These are phyloP conservation scores for Nilaparvata lugens DNA, from an alignment of 1,140 invertebrate genomes.

Conservation along the genomic window DNA sequence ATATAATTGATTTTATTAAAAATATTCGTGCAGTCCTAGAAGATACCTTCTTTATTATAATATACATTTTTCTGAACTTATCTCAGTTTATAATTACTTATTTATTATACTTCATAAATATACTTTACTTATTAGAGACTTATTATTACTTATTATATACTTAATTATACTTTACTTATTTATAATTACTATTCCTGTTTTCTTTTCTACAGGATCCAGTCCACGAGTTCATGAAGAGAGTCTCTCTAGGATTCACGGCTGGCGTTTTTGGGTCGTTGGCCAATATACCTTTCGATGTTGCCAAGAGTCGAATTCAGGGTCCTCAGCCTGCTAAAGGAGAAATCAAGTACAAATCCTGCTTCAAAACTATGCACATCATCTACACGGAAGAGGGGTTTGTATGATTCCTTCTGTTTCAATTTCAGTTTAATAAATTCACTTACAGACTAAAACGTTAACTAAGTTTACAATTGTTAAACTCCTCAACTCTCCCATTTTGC, in stretches of 20 bases:
- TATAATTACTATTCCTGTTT: too few species aligned
- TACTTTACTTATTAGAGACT: too few species aligned
- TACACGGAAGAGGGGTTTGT: slow-evolving; percentile 80
- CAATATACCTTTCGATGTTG: slow-evolving; percentile 94
- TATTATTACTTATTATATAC: too few species aligned
- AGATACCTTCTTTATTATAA: too few species aligned
- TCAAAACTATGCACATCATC: slow-evolving; percentile 61
- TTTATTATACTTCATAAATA: slow-evolving; percentile 11
- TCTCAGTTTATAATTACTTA: slow-evolving; percentile 31
- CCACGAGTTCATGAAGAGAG: slow-evolving; percentile 57
- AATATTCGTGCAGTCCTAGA: too few species aligned
- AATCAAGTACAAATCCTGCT: slow-evolving; percentile 69
- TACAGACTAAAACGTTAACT: too few species aligned
- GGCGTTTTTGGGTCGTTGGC: slow-evolving; percentile 74
- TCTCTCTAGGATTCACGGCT: slow-evolving; percentile 72
- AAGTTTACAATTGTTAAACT: too few species aligned
- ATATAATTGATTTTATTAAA: too few species aligned
- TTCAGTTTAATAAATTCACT: slow-evolving; percentile 19
- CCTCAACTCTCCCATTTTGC: too few species aligned
- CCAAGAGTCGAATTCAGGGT: slow-evolving; percentile 88
- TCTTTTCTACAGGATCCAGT: slow-evolving; percentile 47
- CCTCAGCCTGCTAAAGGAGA: slow-evolving; percentile 63
- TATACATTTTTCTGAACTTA: too few species aligned
- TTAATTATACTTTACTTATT: too few species aligned
- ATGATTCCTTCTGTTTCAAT: slow-evolving; percentile 1